A percentile compares a stretch with the other conserved stretches of the same genome.
phyloP scores from a whole-genome alignment of 2,797 vertebrate genomes.

The Taeniopygia guttata region DNA sequence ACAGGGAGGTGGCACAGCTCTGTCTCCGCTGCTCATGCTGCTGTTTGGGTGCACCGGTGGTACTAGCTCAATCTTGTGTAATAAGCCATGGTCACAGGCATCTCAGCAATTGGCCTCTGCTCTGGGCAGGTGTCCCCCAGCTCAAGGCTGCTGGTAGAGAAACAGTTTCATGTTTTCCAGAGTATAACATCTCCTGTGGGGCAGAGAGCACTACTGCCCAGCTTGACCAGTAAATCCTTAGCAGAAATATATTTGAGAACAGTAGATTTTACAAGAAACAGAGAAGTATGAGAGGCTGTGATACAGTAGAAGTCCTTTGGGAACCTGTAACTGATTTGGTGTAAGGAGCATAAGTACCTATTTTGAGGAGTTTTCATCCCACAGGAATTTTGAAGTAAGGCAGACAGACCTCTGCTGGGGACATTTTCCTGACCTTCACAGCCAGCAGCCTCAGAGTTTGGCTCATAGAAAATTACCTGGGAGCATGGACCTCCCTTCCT shows the following conservation, averaged over 20 bases:
- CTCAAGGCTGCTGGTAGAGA: neutral
- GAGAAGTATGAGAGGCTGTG: neutral
- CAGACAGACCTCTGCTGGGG: neutral
- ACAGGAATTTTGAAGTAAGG: neutral
- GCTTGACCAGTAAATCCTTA: neutral
- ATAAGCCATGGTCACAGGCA: neutral
- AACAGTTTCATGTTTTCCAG: neutral
- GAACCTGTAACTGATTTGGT: neutral
- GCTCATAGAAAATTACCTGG: neutral
- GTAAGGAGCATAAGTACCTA: neutral
- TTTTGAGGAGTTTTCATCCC: neutral
- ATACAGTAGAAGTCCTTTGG: neutral
- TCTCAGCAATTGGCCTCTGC: neutral
- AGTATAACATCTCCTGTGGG: accelerated
- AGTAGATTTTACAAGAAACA: neutral
- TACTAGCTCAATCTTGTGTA: neutral
- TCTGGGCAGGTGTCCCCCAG: neutral
- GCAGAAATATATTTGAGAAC: neutral
- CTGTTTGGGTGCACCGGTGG: accelerated
- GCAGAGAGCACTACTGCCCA: neutral
- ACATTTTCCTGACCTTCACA: neutral
- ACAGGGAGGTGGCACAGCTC: neutral
- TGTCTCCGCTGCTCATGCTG: accelerated
- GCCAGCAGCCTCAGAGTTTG: neutral
- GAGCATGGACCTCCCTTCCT: neutral